These are phyloP conservation scores for Anastrepha ludens DNA, from an alignment of 1,140 invertebrate species.

Conservation along the genomic window DNA sequence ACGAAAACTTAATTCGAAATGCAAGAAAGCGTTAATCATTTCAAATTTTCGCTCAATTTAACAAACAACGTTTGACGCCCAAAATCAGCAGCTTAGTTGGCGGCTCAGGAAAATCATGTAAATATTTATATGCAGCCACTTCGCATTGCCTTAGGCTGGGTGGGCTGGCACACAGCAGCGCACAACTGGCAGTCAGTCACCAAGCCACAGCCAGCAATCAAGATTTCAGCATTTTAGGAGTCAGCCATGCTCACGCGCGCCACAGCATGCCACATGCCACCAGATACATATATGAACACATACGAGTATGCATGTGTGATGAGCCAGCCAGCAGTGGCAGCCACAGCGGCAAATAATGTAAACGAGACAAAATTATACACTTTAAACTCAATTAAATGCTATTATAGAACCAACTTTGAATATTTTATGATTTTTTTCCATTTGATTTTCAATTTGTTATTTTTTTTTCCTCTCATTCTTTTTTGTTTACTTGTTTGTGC, in stretches of 20 bases:
- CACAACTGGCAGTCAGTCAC: background rate
- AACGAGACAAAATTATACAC: conserved; percentile 35
- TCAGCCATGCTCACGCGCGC: background rate
- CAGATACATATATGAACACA: background rate
- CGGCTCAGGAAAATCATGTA: background rate
- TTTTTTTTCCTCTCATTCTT: background rate
- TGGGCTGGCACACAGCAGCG: background rate
- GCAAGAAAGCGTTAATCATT: conserved; percentile 27
- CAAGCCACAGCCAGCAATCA: background rate
- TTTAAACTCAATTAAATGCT: conserved; percentile 28
- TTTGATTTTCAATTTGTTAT: background rate
- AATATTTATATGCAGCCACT: background rate
- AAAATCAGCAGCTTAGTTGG: background rate
- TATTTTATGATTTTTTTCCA: background rate
- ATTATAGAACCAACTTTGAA: conserved; percentile 29
- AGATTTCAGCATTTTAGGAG: background rate
- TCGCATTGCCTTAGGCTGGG: background rate
- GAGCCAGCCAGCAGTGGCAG: background rate
- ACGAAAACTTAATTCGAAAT: conserved; percentile 2
- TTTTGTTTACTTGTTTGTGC: conserved; percentile 8
- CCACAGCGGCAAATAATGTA: background rate
- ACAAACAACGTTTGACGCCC: conserved; percentile 14
- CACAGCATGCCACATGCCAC: background rate
- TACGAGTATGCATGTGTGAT: no score
- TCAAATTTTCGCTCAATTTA: conserved; percentile 46